Percentiles rank a stretch among this genome's conserved stretches.
These are phyloP conservation scores for Molorchus minor DNA, from an alignment of 2,888 invertebrate genomes.

Conservation along the genomic window DNA sequence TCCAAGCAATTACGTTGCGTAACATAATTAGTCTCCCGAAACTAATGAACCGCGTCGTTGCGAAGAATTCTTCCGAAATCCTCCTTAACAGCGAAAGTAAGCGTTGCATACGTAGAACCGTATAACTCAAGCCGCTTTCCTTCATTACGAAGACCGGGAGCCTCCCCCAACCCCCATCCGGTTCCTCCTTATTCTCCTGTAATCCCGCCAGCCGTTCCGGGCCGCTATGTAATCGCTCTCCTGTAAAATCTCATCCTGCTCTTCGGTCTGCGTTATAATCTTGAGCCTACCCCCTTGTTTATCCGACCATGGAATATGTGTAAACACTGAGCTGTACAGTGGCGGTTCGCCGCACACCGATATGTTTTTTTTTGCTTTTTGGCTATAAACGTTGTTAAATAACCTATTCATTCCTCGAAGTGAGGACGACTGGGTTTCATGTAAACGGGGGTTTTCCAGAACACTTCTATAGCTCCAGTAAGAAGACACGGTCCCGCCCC, in stretches of 20 bases:
- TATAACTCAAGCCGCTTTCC: conserved; percentile 22
- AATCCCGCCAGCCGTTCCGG: conserved; percentile 19
- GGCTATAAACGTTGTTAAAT: too few relatives aligned
- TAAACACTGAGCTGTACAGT: conserved; percentile 26
- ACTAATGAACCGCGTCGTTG: conserved; percentile 23
- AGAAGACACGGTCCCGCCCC: too few relatives aligned
- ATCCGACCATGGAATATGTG: conserved; percentile 25
- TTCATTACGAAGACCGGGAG: conserved; percentile 15
- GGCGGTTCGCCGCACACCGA: too few relatives aligned
- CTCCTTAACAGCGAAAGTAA: conserved; percentile 13
- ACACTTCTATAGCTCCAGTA: too few relatives aligned
- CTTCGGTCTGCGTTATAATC: conserved; percentile 19
- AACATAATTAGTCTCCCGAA: conserved; percentile 19
- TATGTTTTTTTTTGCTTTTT: too few relatives aligned
- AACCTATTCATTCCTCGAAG: too few relatives aligned
- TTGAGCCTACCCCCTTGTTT: conserved; percentile 15
- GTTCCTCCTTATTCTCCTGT: background rate
- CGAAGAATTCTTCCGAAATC: conserved; percentile 18
- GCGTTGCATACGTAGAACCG: conserved; percentile 20
- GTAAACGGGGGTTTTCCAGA: too few relatives aligned
- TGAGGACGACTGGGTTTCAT: too few relatives aligned
- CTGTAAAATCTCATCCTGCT: conserved; percentile 25
- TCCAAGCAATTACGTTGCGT: conserved; percentile 8
- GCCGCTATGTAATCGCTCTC: conserved; percentile 18
- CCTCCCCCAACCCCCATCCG: background rate